These are phyloP conservation scores for Amphiura filiformis DNA, from an alignment of 35 echinoderm and acorn worm species.

Conservation along the genomic window DNA sequence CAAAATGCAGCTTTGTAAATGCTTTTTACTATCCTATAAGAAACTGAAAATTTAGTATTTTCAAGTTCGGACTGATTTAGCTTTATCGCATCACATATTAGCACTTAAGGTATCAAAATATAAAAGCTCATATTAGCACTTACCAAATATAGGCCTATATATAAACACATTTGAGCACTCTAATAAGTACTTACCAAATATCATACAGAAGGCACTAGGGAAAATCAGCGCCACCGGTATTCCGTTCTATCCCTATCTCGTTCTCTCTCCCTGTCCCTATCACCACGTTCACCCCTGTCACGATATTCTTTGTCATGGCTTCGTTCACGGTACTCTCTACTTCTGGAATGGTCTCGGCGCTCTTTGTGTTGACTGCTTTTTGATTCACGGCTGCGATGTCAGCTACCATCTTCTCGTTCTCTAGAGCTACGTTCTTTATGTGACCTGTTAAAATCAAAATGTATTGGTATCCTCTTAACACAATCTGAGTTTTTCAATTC, in stretches of 20 bases:
- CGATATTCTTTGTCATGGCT: constrained; percentile 65
- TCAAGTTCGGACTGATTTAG: too few relatives aligned
- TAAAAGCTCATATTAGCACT: too few relatives aligned
- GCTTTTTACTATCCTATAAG: too few relatives aligned
- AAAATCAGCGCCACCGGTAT: constrained; percentile 56
- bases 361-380: constrained; percentile 57
- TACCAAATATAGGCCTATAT: too few relatives aligned
- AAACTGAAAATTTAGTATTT: too few relatives aligned
- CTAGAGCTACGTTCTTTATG: constrained; percentile 68
- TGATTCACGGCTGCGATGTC: constrained; percentile 50
- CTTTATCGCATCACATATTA: too few relatives aligned
- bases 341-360: constrained; percentile 53
- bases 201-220: neutral
- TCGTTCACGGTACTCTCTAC: constrained; percentile 64
- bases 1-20: too few relatives aligned
- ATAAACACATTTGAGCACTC: too few relatives aligned
- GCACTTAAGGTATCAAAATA: too few relatives aligned
- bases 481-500: too few relatives aligned
- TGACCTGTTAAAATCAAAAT: neutral
- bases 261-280: constrained; percentile 57
- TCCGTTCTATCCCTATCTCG: constrained; percentile 72
- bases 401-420: constrained; percentile 66
- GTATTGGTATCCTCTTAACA: too few relatives aligned
- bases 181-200: neutral
- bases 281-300: constrained; percentile 34